A percentile compares a stretch with the other conserved stretches of the same genome.
These are phyloP conservation scores for Nasonia giraulti DNA, from an alignment of 1,140 invertebrate genomes.

Conservation along the genomic window DNA sequence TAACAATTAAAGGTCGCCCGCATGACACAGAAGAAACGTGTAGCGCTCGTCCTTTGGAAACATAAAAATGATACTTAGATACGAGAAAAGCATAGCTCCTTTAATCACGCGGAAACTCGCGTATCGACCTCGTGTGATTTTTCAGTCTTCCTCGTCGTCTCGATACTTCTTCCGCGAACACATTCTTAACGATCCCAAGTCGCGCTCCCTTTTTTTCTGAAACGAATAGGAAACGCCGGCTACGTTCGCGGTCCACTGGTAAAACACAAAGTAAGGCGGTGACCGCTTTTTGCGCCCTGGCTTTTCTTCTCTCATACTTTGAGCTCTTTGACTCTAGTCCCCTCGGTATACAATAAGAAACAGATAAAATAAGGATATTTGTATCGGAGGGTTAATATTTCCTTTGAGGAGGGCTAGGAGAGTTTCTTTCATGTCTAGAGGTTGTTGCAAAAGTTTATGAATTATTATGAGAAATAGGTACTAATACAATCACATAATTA, in stretches of 20 bases:
- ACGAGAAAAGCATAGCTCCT: not conserved
- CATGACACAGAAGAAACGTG: not conserved
- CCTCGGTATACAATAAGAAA: not conserved
- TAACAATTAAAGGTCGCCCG: conserved; percentile 9
- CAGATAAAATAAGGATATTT: not conserved
- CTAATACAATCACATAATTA: no score
- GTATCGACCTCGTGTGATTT: not conserved
- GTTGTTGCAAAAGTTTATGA: not conserved
- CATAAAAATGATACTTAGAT: not conserved
- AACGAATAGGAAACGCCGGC: not conserved
- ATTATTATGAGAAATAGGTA: not conserved
- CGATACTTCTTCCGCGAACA: not conserved
- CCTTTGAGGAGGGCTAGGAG: not conserved
- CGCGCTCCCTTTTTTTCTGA: not conserved
- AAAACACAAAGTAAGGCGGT: not conserved
- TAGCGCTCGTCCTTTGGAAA: not conserved
- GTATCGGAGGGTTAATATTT: not conserved
- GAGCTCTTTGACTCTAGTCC: not conserved
- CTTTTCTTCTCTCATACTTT: not conserved
- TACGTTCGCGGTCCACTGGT: not conserved
- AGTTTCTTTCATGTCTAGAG: not conserved
- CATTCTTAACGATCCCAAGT: not conserved
- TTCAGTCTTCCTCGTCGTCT: not conserved
- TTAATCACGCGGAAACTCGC: not conserved
- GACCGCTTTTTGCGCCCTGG: not conserved